Conservation (phyloP, 2,888 invertebrate species). For the Acleris holmiana region DNA sequence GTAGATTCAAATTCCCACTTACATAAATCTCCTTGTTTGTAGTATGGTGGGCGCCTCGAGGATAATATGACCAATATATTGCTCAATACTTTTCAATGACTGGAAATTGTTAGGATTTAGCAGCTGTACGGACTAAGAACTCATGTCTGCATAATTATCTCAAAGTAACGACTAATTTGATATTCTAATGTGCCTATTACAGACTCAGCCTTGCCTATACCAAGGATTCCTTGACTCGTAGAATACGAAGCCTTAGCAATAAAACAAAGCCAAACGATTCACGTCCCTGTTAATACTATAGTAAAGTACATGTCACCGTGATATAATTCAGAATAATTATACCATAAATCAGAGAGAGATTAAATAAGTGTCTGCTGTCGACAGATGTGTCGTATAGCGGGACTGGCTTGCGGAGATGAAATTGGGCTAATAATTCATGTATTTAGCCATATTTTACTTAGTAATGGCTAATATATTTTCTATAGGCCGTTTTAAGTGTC, state of each 20-base stretch:
- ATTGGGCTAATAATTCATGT: slow-evolving; percentile 42
- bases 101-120: too few relatives aligned
- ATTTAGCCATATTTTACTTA: slow-evolving; percentile 27
- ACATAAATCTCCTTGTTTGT: too few relatives aligned
- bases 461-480: slow-evolving; percentile 22
- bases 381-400: slow-evolving; percentile 46
- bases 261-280: slow-evolving; percentile 14
- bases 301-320: slow-evolving; percentile 17
- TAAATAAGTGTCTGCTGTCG: slow-evolving; percentile 48
- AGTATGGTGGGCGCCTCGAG: too few relatives aligned
- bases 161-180: slow-evolving; percentile 8
- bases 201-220: slow-evolving; percentile 4
- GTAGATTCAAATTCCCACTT: too few relatives aligned
- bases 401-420: slow-evolving; percentile 37
- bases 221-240: slow-evolving; percentile 7
- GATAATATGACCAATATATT: too few relatives aligned
- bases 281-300: slow-evolving; percentile 6
- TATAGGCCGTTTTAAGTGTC: background rate
- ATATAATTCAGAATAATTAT: slow-evolving; percentile 43
- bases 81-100: too few relatives aligned
- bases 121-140: slow-evolving; percentile 3
- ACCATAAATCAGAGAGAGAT: slow-evolving; percentile 46
- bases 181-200: slow-evolving; percentile 15
- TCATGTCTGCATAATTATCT: slow-evolving; percentile 2
- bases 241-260: slow-evolving; percentile 10